A percentile compares a stretch with the other conserved stretches of the same genome.
These are phyloP conservation scores for Nasonia vitripennis DNA, from an alignment of 1,140 invertebrate genomes.

Conservation along the genomic window DNA sequence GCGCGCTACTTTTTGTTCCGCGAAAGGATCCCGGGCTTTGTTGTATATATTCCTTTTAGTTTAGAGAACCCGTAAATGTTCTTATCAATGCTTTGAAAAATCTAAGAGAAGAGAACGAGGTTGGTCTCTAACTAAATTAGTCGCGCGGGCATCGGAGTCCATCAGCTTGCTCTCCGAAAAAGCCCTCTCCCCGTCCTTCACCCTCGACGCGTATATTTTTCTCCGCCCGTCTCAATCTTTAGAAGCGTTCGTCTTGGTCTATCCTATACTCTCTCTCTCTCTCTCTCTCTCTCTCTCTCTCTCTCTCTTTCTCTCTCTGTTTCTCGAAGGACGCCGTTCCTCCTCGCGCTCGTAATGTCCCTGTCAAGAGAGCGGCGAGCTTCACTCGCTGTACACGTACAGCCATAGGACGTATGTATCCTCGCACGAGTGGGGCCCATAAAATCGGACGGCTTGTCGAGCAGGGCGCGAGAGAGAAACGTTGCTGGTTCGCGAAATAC, in stretches of 20 bases:
- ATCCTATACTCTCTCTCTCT: background rate
- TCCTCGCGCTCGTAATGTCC: slow-evolving; percentile 65
- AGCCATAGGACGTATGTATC: background rate
- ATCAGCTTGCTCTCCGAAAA: slow-evolving; percentile 51
- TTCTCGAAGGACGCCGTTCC: background rate
- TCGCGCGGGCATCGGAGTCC: slow-evolving; percentile 33
- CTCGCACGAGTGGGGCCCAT: slow-evolving; percentile 58
- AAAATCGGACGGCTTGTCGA: slow-evolving; percentile 66
- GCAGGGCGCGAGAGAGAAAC: slow-evolving; percentile 56
- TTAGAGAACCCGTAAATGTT: too few relatives aligned
- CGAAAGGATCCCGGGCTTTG: background rate
- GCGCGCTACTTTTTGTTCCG: background rate
- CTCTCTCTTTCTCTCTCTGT: background rate
- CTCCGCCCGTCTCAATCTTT: slow-evolving; percentile 20
- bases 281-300: background rate
- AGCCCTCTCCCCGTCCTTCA: slow-evolving; percentile 42
- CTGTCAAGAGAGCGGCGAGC: slow-evolving; percentile 70
- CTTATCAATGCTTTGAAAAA: too few relatives aligned
- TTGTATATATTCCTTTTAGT: too few relatives aligned
- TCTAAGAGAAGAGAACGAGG: too few relatives aligned
- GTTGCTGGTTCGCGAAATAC: slow-evolving; percentile 42
- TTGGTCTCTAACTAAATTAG: slow-evolving; percentile 23
- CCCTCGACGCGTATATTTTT: slow-evolving; percentile 8
- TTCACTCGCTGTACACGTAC: slow-evolving; percentile 55
- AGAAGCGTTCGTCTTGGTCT: slow-evolving; percentile 23